phyloP scores from a whole-genome alignment of 2,888 invertebrate genomes.

The Patella caerulea region DNA sequence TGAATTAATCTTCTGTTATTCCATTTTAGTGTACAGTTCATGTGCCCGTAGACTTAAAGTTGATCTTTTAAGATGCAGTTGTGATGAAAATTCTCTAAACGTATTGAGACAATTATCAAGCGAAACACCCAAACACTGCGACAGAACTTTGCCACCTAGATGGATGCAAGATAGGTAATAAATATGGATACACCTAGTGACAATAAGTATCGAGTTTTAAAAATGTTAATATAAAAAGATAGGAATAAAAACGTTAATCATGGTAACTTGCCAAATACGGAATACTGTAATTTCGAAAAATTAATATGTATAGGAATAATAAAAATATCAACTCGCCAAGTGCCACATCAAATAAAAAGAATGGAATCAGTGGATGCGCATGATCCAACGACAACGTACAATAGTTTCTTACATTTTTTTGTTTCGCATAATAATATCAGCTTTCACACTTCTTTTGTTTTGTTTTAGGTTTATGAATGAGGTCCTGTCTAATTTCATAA shows the following conservation, averaged over 20 bases:
- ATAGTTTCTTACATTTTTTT: neutral
- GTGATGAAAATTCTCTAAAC: neutral
- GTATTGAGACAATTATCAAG: neutral
- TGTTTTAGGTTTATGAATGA: conserved; percentile 19
- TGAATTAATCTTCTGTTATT: too few species aligned
- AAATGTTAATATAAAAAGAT: too few species aligned
- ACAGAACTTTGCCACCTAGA: neutral
- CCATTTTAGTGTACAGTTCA: too few species aligned
- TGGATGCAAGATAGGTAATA: neutral
- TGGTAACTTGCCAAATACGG: too few species aligned
- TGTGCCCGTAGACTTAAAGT: too few species aligned
- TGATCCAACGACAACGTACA: neutral
- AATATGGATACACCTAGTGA: too few species aligned
- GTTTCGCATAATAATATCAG: neutral
- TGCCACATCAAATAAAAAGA: too few species aligned
- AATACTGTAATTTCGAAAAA: too few species aligned
- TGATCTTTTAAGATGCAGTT: neutral
- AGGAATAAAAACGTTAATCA: too few species aligned
- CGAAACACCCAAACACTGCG: neutral
- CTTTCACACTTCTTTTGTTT: neutral
- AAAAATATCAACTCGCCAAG: too few species aligned
- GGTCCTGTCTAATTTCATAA: conserved; percentile 20
- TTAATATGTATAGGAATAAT: too few species aligned
- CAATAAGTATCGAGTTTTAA: too few species aligned
- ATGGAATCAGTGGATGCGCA: neutral